A percentile compares a stretch with the other conserved stretches of the same genome.
Evolutionary conservation across 2,888 invertebrate genomes (phyloP).

Genomic region (Mythimna loreyi): DNA sequence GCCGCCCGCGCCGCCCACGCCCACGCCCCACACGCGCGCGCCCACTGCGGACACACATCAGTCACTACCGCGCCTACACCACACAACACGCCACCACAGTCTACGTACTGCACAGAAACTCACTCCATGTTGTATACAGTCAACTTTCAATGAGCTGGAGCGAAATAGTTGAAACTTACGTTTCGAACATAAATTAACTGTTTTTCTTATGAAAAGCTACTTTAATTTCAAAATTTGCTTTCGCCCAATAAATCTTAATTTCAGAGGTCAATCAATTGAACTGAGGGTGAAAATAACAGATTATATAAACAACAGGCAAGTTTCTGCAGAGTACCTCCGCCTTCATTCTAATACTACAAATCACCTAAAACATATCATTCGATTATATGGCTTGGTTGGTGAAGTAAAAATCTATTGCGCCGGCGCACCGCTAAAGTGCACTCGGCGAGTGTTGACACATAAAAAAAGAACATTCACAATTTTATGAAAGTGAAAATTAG

Average conservation of each 20-base stretch:
- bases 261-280: not conserved
- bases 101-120: constrained; percentile 6
- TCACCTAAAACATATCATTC: constrained; percentile 47
- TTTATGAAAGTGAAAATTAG: constrained; percentile 45
- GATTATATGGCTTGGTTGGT: constrained; percentile 32
- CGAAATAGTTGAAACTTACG: too few relatives aligned
- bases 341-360: constrained; percentile 36
- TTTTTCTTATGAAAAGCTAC: not conserved
- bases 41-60: constrained; percentile 41
- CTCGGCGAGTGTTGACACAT: constrained; percentile 33
- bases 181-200: not conserved
- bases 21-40: constrained; percentile 26
- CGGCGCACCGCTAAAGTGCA: constrained; percentile 39
- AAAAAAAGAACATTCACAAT: constrained; percentile 47
- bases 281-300: not conserved
- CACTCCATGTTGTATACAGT: not conserved
- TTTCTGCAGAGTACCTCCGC: constrained; percentile 17
- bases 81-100: not conserved
- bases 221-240: not conserved
- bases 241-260: not conserved
- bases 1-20: constrained; percentile 32
- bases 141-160: not conserved
- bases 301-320: not conserved
- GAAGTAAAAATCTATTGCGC: constrained; percentile 39
- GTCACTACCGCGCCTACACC: constrained; percentile 57